These are phyloP conservation scores for Neocrepidodera transversa DNA, from an alignment of 2,888 invertebrate species.

Conservation along the genomic window DNA sequence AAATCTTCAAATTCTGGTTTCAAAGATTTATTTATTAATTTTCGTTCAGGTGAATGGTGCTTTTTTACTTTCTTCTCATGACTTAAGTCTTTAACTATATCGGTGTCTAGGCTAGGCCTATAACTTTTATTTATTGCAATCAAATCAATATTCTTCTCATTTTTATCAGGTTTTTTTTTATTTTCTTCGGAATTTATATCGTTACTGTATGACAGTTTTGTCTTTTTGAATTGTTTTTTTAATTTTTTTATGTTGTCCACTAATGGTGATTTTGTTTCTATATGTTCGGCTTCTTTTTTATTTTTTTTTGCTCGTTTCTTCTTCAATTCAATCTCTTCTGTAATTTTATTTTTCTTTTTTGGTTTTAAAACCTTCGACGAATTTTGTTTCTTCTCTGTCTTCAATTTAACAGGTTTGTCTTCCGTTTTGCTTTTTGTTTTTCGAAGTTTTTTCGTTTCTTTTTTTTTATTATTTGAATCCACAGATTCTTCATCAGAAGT, in stretches of 20 bases:
- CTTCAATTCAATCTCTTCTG: not conserved
- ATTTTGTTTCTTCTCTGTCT: not conserved
- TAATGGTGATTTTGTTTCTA: not conserved
- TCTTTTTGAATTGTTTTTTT: constrained; percentile 3
- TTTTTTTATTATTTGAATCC: constrained; percentile 17
- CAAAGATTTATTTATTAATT: not conserved
- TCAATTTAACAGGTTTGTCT: not conserved
- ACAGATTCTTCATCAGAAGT: constrained; percentile 13
- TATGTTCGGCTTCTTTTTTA: not conserved
- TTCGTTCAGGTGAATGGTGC: not conserved
- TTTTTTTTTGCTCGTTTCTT: not conserved
- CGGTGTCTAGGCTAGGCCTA: not conserved
- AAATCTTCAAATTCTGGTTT: constrained; percentile 7
- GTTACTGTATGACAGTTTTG: not conserved
- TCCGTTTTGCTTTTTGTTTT: not conserved
- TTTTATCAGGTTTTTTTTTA: not conserved
- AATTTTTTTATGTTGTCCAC: constrained; percentile 1
- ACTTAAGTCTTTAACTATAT: no score
- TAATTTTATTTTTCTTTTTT: not conserved
- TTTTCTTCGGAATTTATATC: not conserved
- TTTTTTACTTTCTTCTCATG: no score
- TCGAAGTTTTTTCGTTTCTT: constrained; percentile 4
- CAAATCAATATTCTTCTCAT: not conserved
- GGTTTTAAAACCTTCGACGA: not conserved
- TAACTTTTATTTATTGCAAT: constrained; percentile 1